These are phyloP conservation scores for Myanophis thanlyinensis DNA, from an alignment of 2,113 vertebrate genomes.

Conservation along the genomic window DNA sequence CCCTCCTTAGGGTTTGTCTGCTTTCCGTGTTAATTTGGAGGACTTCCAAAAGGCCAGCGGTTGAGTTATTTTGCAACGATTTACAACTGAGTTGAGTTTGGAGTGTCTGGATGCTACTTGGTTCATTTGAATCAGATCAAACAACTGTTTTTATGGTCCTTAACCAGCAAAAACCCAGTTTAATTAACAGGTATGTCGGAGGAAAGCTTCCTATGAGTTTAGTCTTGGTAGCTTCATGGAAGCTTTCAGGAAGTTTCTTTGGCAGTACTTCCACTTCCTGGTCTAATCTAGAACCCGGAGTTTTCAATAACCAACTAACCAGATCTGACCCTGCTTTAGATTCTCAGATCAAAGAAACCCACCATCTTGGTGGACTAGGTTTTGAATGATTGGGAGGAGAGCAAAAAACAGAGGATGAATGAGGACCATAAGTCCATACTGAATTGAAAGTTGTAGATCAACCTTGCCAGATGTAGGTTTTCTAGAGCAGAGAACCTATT, in stretches of 20 bases:
- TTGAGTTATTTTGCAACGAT: neutral
- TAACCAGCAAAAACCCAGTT: neutral
- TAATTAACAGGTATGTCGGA: neutral
- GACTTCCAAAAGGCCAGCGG: neutral
- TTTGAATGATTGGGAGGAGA: neutral
- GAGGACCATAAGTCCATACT: neutral
- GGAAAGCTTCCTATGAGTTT: neutral
- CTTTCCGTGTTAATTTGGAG: neutral
- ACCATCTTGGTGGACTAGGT: neutral
- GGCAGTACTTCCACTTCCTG: neutral
- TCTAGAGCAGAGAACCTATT: neutral
- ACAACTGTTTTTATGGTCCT: neutral
- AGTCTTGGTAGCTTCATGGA: neutral
- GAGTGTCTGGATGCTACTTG: neutral
- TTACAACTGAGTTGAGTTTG: neutral
- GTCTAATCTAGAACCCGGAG: neutral
- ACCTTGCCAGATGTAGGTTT: neutral
- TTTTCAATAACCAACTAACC: neutral
- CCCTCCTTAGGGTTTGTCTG: neutral
- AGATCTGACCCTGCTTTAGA: neutral
- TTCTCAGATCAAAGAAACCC: neutral
- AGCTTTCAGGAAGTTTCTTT: neutral
- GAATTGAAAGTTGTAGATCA: neutral
- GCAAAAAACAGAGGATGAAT: neutral
- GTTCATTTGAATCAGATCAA: neutral